Base-by-base conservation (phyloP, 1,140 invertebrate species). In the Steinernema khuongi region DNA sequence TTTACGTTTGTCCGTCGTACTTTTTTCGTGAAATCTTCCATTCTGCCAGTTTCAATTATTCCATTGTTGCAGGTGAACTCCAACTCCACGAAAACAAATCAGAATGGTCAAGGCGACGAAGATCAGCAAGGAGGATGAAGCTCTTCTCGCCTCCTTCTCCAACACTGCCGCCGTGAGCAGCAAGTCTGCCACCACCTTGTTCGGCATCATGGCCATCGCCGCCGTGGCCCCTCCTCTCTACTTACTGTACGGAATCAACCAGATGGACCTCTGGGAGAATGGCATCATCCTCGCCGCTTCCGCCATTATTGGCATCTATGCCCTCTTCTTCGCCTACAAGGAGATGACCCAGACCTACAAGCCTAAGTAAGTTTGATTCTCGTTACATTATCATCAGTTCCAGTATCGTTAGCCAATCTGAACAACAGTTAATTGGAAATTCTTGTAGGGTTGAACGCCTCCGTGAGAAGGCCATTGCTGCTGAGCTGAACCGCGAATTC, bases 61-160 rank as follows among this genome's bases (percentile, higher is more conserved):
- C 26, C 50, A 60, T 14, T 60, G 22, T 60, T 60, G 7, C 36
- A 41, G 36, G 36, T 41, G n/a, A 41, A 41, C 36, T 41, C 36
- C 36, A 11, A 41, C n/a, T 41, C 36, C 36, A 11, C n/a, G 36
- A 7, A 11, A 41, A 7, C 36, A 41, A 41, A 41, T n/a, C 50
- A 60, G 26, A 60, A 60, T 60, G 50, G 50, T 60, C 22, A 60
- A 60, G 50, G 50, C 50, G 4, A 60, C 50, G 4, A 60, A 60
- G 50, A 60, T 60, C 50, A 60, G 14, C 50, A 60, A 60, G 50
- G 50, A 60, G 26, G 50, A 60, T 60, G 50, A 60, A 26, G 4
- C 26, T 60, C 50, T 60, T 11, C 50, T 60, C 26, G 14, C 14
- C 14, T 14, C 50, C 4, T 60, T 60, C 50, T 60, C 50, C 7